A percentile compares a stretch with the other conserved stretches of the same genome.
These are phyloP conservation scores for Enteromius mattozi DNA, from an alignment of 2,797 vertebrate genomes.

Conservation along the genomic window DNA sequence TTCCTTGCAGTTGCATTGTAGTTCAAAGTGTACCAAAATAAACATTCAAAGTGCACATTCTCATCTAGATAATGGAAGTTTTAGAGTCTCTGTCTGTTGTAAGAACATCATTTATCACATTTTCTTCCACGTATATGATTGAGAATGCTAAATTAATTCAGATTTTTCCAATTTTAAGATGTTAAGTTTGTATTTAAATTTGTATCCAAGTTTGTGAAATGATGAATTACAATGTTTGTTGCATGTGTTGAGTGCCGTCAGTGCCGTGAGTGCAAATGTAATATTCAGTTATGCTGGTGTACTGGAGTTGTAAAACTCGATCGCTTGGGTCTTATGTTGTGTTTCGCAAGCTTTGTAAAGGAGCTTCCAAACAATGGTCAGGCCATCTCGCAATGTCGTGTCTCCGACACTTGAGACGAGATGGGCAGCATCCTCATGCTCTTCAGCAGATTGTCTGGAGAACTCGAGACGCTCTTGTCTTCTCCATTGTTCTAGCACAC, in stretches of 20 bases:
- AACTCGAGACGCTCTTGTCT: constrained; percentile 33
- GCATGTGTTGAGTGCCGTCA: not conserved
- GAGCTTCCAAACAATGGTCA: constrained; percentile 37
- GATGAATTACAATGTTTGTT: too few relatives aligned
- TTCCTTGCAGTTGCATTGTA: not conserved
- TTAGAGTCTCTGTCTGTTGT: not conserved
- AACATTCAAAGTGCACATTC: not conserved
- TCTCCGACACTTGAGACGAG: constrained; percentile 40
- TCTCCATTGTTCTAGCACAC: not conserved
- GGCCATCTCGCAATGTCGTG: constrained; percentile 17
- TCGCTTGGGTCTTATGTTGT: not conserved
- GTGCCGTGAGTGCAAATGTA: not conserved
- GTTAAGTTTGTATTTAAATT: not conserved
- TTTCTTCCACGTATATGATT: not conserved
- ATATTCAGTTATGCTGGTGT: not conserved
- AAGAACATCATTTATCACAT: too few relatives aligned
- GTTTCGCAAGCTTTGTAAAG: constrained; percentile 20
- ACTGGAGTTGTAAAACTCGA: constrained; percentile 17
- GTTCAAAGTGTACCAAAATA: not conserved
- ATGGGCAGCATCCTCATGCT: not conserved
- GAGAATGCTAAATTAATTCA: not conserved
- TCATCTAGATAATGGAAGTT: not conserved
- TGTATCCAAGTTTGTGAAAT: too few relatives aligned
- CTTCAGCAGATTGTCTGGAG: constrained; percentile 34
- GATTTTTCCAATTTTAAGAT: not conserved